phyloP scores from a whole-genome alignment of 2,797 vertebrate genomes.

The Pagetopsis macropterus region DNA sequence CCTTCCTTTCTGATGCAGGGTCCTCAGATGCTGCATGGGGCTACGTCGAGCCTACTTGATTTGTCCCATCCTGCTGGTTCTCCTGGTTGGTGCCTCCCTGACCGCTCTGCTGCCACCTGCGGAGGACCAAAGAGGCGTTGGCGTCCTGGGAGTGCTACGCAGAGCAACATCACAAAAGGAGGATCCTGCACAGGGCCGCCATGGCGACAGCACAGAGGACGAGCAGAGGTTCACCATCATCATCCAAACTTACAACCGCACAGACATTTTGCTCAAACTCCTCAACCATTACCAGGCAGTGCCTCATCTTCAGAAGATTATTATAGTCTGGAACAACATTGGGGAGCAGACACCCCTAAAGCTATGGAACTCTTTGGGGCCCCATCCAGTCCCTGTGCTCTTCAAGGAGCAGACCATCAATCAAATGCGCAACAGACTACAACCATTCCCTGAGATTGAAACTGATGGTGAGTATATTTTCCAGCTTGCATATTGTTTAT shows the following conservation, averaged over 20 bases:
- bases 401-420: constrained; percentile 91
- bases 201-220: constrained; percentile 24
- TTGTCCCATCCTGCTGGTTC: constrained; percentile 74
- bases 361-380: constrained; percentile 89
- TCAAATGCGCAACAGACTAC: constrained; percentile 92
- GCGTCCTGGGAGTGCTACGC: constrained; percentile 67
- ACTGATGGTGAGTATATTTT: constrained; percentile 85
- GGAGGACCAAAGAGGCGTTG: constrained; percentile 54
- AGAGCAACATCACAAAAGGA: constrained; percentile 23
- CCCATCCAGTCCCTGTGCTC: constrained; percentile 91
- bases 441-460: constrained; percentile 88
- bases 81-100: constrained; percentile 76
- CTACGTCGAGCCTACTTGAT: constrained; percentile 58
- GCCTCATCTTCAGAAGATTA: constrained; percentile 87
- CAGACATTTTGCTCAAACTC: constrained; percentile 91
- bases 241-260: constrained; percentile 96
- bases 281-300: constrained; percentile 95
- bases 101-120: constrained; percentile 76
- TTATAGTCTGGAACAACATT: constrained; percentile 96
- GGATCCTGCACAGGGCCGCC: neutral
- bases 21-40: constrained; percentile 47
- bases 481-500: neutral
- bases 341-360: constrained; percentile 86
- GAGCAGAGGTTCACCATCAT: constrained; percentile 88
- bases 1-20: constrained; percentile 47